Evolutionary conservation across 2,113 vertebrate genomes (phyloP).

Genomic region (Salminus brasiliensis): DNA sequence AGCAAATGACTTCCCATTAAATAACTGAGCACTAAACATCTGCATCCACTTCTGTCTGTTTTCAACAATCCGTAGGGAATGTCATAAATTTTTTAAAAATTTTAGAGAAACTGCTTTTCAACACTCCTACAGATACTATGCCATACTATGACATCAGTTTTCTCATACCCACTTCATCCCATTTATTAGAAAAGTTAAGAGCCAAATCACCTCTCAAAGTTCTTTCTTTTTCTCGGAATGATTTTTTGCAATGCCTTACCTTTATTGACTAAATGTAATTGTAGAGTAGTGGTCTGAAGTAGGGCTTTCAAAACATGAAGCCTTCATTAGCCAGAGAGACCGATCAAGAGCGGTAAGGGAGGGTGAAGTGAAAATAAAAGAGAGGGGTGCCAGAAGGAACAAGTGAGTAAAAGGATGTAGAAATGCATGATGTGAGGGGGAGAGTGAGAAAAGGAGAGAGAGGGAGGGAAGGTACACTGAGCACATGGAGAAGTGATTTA

Average conservation of each 20-base stretch:
- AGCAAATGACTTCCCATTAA: no score
- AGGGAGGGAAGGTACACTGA: slow-evolving; percentile 54
- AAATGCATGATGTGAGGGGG: no score
- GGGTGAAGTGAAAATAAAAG: not conserved
- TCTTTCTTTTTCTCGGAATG: slow-evolving; percentile 8
- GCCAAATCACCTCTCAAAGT: slow-evolving; percentile 13
- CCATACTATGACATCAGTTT: not conserved
- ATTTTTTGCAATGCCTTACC: slow-evolving; percentile 37
- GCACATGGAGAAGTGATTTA: slow-evolving; percentile 73
- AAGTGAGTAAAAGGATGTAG: no score
- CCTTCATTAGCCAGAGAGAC: slow-evolving; percentile 37
- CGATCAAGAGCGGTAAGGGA: slow-evolving; percentile 1
- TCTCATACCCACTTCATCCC: slow-evolving; percentile 5
- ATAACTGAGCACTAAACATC: no score
- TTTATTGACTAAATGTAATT: slow-evolving; percentile 48
- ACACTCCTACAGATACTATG: not conserved
- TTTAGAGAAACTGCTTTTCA: not conserved
- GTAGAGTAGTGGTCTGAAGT: slow-evolving; percentile 33
- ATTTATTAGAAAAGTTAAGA: slow-evolving; percentile 31
- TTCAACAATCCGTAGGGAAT: no score
- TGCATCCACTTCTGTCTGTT: no score
- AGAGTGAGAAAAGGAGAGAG: not conserved
- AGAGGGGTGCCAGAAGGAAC: no score
- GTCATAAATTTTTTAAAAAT: not conserved
- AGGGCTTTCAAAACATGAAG: slow-evolving; percentile 23